Conservation (phyloP, 2,797 vertebrate species). For the Anguilla megastoma region DNA sequence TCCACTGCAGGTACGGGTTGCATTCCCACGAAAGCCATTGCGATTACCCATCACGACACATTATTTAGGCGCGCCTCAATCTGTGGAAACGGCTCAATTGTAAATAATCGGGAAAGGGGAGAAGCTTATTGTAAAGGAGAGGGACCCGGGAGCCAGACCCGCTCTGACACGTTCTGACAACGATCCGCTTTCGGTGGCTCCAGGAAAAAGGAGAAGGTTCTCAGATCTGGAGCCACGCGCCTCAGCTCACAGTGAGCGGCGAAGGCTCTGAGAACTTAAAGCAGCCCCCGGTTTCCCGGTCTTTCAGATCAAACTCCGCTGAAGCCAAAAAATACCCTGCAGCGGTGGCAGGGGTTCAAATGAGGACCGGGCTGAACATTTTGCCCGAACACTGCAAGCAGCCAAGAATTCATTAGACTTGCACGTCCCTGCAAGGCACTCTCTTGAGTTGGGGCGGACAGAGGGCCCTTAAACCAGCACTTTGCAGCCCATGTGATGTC, state of each 20-base stretch:
- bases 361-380: constrained; percentile 49
- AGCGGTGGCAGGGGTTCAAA: constrained; percentile 43
- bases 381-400: constrained; percentile 45
- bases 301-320: constrained; percentile 47
- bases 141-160: neutral
- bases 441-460: constrained; percentile 42
- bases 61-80: neutral
- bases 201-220: neutral
- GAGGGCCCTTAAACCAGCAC: constrained; percentile 46
- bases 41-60: neutral
- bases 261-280: constrained; percentile 37
- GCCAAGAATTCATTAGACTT: constrained; percentile 56
- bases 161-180: constrained; percentile 30
- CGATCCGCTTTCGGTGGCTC: neutral
- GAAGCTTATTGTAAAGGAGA: neutral
- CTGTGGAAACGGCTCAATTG: neutral
- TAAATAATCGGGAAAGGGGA: neutral
- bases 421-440: constrained; percentile 53
- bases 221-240: constrained; percentile 22
- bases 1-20: neutral
- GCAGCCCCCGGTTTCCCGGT: constrained; percentile 28
- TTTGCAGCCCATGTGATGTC: constrained; percentile 16
- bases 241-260: neutral
- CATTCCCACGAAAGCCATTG: neutral
- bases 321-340: constrained; percentile 48